Conservation (phyloP, 2,888 invertebrate genomes). For the Eupeodes latifasciatus region DNA sequence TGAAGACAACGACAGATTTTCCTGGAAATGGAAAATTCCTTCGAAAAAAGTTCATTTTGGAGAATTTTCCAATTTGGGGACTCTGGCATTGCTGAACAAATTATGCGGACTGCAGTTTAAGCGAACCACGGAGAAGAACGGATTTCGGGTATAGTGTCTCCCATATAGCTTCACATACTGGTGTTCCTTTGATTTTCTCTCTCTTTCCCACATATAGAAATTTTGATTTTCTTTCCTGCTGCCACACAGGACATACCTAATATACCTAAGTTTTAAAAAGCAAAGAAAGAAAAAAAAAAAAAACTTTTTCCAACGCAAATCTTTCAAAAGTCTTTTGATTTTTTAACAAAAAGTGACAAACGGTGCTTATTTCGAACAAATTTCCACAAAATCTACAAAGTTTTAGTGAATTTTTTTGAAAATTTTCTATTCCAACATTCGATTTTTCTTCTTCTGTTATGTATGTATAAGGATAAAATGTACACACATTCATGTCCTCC, state of each 20-base stretch:
- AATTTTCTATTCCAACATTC: slow-evolving; percentile 65
- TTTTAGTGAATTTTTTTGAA: slow-evolving; percentile 48
- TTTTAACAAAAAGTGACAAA: slow-evolving; percentile 42
- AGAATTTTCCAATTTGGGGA: slow-evolving; percentile 81
- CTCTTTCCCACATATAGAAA: slow-evolving; percentile 69
- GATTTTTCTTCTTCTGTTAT: slow-evolving; percentile 69
- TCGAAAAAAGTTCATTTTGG: slow-evolving; percentile 38
- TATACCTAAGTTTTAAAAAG: background rate
- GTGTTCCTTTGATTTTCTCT: slow-evolving; percentile 65
- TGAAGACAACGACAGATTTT: slow-evolving; percentile 12
- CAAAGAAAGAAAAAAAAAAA: background rate
- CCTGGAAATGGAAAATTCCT: slow-evolving; percentile 53
- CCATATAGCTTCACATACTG: slow-evolving; percentile 65
- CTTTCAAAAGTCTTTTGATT: slow-evolving; percentile 40
- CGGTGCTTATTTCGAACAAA: slow-evolving; percentile 41
- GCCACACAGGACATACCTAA: slow-evolving; percentile 38
- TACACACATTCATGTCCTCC: slow-evolving; percentile 75
- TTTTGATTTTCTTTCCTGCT: slow-evolving; percentile 47
- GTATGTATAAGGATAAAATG: slow-evolving; percentile 73
- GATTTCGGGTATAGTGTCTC: slow-evolving; percentile 82
- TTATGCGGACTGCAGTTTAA: slow-evolving; percentile 84
- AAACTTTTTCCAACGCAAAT: slow-evolving; percentile 20
- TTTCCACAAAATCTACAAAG: slow-evolving; percentile 3
- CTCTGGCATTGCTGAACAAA: slow-evolving; percentile 80
- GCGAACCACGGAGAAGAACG: slow-evolving; percentile 84